Evolutionary conservation across 2,888 invertebrate genomes (phyloP).

Genomic region (Pinctada fucata): DNA sequence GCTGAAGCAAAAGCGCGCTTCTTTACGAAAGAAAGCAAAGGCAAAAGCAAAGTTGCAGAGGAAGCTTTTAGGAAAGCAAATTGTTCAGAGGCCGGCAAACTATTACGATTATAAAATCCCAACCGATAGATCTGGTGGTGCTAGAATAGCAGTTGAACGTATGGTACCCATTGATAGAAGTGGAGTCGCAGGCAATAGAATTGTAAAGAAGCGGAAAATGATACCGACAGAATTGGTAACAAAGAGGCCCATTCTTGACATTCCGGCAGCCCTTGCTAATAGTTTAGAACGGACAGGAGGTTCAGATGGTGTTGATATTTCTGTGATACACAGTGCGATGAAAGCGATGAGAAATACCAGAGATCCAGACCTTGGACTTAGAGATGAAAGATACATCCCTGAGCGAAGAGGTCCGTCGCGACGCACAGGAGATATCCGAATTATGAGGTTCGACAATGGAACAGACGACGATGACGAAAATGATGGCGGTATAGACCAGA

Average conservation of each 20-base stretch:
- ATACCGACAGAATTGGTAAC: not conserved
- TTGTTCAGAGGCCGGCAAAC: too few species aligned
- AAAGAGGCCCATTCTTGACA: not conserved
- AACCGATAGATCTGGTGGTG: too few species aligned
- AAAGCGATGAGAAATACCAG: slow-evolving; percentile 3
- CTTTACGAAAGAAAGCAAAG: too few species aligned
- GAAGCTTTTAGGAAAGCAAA: too few species aligned
- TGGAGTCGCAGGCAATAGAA: not conserved
- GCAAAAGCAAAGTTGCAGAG: too few species aligned
- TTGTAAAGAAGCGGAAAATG: not conserved
- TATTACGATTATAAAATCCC: too few species aligned
- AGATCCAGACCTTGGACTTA: slow-evolving; percentile 8
- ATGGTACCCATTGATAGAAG: not conserved
- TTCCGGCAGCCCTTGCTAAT: not conserved
- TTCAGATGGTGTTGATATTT: not conserved
- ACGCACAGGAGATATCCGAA: not conserved
- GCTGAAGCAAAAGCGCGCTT: too few species aligned
- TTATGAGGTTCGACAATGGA: not conserved
- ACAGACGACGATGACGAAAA: not conserved
- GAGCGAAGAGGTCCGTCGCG: not conserved
- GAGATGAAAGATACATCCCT: not conserved
- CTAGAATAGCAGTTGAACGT: too few species aligned
- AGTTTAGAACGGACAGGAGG: not conserved
- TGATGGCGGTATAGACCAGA: not conserved
- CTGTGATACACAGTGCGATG: not conserved